These are phyloP conservation scores for Tympanuchus pallidicinctus DNA, from an alignment of 2,113 vertebrate genomes.

Conservation along the genomic window DNA sequence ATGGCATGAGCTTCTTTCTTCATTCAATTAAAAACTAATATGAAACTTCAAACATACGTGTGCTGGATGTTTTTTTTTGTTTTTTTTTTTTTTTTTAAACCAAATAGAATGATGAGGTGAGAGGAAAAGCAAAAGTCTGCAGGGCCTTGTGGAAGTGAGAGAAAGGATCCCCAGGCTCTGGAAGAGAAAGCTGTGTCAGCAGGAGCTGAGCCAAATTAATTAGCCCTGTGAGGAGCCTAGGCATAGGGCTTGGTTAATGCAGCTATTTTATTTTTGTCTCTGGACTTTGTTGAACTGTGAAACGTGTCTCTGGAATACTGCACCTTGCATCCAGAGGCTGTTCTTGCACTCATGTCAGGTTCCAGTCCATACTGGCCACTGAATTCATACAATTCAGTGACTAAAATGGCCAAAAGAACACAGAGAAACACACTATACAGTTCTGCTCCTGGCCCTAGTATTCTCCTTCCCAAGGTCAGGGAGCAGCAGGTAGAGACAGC, in stretches of 20 bases:
- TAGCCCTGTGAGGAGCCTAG: background rate
- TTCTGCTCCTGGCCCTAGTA: background rate
- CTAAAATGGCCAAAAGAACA: background rate
- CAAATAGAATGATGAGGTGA: background rate
- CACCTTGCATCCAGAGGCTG: background rate
- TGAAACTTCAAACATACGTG: background rate
- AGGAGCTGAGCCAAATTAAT: slow-evolving; percentile 22
- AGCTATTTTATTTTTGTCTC: background rate
- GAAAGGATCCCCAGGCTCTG: background rate
- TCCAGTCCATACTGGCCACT: background rate
- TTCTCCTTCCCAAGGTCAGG: background rate
- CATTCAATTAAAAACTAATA: background rate
- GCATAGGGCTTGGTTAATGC: background rate
- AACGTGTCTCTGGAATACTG: background rate
- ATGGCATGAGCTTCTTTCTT: background rate
- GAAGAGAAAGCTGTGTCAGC: slow-evolving; percentile 23
- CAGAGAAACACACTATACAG: background rate
- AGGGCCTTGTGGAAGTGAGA: background rate
- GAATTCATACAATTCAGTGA: background rate
- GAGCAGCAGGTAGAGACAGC: slow-evolving; percentile 52
- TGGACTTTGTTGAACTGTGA: background rate
- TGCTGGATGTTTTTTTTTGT: background rate
- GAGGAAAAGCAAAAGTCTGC: background rate
- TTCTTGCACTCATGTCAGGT: background rate
- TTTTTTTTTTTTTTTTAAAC: background rate